These are phyloP conservation scores for Drosophila diplacantha DNA, from an alignment of 2,888 invertebrate species.

Conservation along the genomic window DNA sequence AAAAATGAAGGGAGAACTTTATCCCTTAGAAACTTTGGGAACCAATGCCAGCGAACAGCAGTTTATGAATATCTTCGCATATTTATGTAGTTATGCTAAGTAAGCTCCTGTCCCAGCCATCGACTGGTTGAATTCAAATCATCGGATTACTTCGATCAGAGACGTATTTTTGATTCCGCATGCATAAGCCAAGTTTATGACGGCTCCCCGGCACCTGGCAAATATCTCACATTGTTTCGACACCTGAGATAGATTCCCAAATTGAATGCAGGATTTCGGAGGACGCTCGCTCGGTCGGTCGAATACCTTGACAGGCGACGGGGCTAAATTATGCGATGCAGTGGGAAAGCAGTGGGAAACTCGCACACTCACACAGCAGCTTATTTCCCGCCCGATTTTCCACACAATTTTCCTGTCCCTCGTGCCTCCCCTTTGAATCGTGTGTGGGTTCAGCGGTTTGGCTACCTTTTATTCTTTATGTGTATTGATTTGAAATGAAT, in stretches of 20 bases:
- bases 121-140: slow-evolving; percentile 10
- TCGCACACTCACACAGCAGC: slow-evolving; percentile 14
- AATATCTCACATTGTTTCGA: slow-evolving; percentile 51
- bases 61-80: neutral
- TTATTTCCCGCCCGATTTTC: slow-evolving; percentile 12
- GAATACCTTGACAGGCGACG: slow-evolving; percentile 48
- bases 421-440: neutral
- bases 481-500: slow-evolving; percentile 71
- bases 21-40: neutral
- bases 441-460: slow-evolving; percentile 44
- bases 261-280: slow-evolving; percentile 19
- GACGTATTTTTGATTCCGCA: slow-evolving; percentile 10
- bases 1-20: neutral
- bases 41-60: neutral
- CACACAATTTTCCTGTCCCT: neutral
- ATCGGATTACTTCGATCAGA: slow-evolving; percentile 15
- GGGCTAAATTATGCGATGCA: slow-evolving; percentile 44
- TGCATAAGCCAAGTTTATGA: slow-evolving; percentile 39
- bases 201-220: slow-evolving; percentile 7
- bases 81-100: slow-evolving; percentile 5
- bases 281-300: slow-evolving; percentile 30
- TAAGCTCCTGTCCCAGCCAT: slow-evolving; percentile 1
- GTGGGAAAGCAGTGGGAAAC: slow-evolving; percentile 13
- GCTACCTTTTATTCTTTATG: slow-evolving; percentile 61
- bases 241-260: slow-evolving; percentile 28